A percentile compares a stretch with the other conserved stretches of the same genome.
Conservation (phyloP, 2,888 invertebrate species). For the Leptinotarsa juncta region DNA sequence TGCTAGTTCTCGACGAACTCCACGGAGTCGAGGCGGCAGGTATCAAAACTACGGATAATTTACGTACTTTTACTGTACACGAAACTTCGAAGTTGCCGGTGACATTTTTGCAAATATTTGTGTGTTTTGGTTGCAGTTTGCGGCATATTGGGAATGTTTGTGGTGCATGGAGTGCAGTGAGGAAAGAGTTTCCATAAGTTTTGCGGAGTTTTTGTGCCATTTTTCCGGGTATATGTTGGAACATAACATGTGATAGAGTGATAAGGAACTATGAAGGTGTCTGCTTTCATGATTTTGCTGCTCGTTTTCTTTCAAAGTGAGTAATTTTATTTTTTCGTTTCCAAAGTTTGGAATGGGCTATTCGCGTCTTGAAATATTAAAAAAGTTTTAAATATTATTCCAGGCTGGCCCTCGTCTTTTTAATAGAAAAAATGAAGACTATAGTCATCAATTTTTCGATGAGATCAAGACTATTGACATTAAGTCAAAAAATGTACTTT, state of each 20-base stretch:
- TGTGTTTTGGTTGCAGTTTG: slow-evolving; percentile 2
- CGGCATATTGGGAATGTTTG: not conserved
- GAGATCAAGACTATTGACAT: no score
- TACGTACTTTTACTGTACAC: not conserved
- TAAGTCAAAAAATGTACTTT: no score
- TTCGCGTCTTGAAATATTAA: no score
- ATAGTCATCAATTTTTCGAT: no score
- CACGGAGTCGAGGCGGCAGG: not conserved
- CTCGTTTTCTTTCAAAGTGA: slow-evolving; percentile 56
- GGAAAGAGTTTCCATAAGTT: not conserved
- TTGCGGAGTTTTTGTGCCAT: not conserved
- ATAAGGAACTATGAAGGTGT: slow-evolving; percentile 49
- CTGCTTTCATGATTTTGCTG: slow-evolving; percentile 52
- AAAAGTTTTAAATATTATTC: no score
- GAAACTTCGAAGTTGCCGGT: not conserved
- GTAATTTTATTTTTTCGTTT: slow-evolving; percentile 31
- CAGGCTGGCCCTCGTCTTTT: no score
- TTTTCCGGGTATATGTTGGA: not conserved
- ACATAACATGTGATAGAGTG: slow-evolving; percentile 41
- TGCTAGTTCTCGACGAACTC: slow-evolving; percentile 33
- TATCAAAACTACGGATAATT: not conserved
- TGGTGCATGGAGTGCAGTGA: slow-evolving; percentile 13
- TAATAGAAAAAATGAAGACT: no score
- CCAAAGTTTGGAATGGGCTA: not conserved
- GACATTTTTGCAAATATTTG: not conserved